Conservation (phyloP, 2,113 vertebrate genomes). For the Myocastor coypus region DNA sequence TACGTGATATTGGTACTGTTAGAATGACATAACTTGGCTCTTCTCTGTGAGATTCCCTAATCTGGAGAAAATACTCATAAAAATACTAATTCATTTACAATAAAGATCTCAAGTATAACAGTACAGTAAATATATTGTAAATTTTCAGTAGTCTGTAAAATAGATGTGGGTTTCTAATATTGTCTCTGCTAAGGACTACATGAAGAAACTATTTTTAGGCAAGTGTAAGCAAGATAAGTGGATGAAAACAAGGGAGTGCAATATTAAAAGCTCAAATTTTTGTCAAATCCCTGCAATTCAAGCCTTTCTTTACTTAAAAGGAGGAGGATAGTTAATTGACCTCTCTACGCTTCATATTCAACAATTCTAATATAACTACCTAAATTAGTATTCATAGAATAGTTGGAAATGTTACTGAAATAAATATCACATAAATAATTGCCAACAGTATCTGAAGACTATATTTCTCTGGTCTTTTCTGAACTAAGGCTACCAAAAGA, state of each 20-base stretch:
- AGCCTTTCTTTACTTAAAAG: not conserved
- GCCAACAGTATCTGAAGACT: not conserved
- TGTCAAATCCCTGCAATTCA: not conserved
- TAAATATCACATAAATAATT: not conserved
- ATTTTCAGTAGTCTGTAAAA: not conserved
- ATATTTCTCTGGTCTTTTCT: not conserved
- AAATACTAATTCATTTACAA: not conserved
- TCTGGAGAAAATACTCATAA: not conserved
- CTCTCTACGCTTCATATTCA: not conserved
- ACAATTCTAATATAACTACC: not conserved
- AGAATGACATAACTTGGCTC: not conserved
- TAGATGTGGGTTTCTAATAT: not conserved
- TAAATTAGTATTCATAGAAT: not conserved
- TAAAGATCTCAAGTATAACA: not conserved
- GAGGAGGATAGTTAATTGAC: not conserved
- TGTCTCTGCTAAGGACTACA: not conserved
- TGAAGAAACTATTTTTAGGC: not conserved
- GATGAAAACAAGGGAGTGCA: not conserved
- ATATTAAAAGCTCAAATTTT: not conserved
- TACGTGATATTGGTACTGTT: not conserved
- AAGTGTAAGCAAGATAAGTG: not conserved
- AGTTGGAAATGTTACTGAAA: not conserved
- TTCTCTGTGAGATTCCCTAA: not conserved
- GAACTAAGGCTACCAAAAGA: not conserved
- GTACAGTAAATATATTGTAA: not conserved